These are phyloP conservation scores for Steinernema scapterisci DNA, from an alignment of 2,888 invertebrate genomes.

Conservation along the genomic window DNA sequence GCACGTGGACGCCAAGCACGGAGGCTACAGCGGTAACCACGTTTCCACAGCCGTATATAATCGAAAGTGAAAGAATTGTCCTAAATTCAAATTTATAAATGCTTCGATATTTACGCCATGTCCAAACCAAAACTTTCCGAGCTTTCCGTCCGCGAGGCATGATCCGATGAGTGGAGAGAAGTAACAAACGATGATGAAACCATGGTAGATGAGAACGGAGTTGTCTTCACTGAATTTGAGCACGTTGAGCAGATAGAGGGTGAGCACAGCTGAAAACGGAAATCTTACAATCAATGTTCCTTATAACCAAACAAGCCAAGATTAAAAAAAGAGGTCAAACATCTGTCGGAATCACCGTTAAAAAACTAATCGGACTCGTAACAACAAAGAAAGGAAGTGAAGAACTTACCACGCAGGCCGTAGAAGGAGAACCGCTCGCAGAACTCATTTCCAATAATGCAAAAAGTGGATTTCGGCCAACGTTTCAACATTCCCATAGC, in stretches of 20 bases:
- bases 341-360: too few relatives aligned
- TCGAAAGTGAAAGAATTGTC: conserved; percentile 84
- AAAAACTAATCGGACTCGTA: too few relatives aligned
- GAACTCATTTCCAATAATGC: conserved; percentile 14
- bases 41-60: conserved; percentile 82
- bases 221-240: conserved; percentile 77
- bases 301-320: too few relatives aligned
- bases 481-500: background rate
- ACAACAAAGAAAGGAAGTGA: background rate
- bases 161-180: conserved; percentile 88
- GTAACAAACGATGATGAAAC: conserved; percentile 85
- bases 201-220: conserved; percentile 73
- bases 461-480: conserved; percentile 9
- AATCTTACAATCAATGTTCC: too few relatives aligned
- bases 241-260: conserved; percentile 83
- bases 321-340: too few relatives aligned
- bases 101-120: too few relatives aligned
- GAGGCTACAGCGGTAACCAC: conserved; percentile 75
- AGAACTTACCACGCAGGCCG: background rate
- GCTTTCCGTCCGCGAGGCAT: conserved; percentile 87
- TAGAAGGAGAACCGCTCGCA: conserved; percentile 26
- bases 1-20: conserved; percentile 62
- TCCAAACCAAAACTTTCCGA: conserved; percentile 81
- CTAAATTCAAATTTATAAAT: conserved; percentile 69
- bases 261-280: conserved; percentile 80